Evolutionary conservation across 2,888 invertebrate species (phyloP).

Genomic region (Sinodicranocentrus sp.): DNA sequence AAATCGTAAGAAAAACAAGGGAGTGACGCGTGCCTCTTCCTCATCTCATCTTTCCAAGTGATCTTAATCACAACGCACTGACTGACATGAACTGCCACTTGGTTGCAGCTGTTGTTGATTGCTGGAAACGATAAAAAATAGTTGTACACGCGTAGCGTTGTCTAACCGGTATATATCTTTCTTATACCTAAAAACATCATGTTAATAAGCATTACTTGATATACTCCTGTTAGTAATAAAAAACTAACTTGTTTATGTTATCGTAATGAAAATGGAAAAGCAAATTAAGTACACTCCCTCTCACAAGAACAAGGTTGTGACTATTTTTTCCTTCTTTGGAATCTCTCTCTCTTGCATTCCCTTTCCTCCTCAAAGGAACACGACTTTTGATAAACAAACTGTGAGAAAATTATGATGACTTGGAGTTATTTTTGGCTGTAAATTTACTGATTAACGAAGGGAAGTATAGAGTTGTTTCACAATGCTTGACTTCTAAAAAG

Average conservation of each 20-base stretch:
- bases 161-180: too few species aligned
- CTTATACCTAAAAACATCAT: background rate
- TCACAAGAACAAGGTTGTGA: background rate
- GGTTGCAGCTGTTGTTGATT: conserved; percentile 67
- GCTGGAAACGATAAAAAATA: conserved; percentile 38
- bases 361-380: background rate
- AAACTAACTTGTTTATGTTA: conserved; percentile 55
- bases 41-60: conserved; percentile 26
- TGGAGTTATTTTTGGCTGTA: conserved; percentile 19
- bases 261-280: conserved; percentile 53
- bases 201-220: too few species aligned
- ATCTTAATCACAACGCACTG: conserved; percentile 50
- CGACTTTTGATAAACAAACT: conserved; percentile 1
- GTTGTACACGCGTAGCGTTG: too few species aligned
- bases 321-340: background rate
- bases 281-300: conserved; percentile 44
- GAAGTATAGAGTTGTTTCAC: too few species aligned
- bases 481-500: too few species aligned
- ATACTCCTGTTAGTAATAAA: conserved; percentile 32
- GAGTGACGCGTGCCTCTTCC: conserved; percentile 43
- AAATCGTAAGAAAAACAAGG: conserved; percentile 21
- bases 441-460: conserved; percentile 13
- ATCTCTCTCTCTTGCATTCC: background rate
- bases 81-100: conserved; percentile 64
- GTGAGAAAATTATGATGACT: background rate